phyloP scores from a whole-genome alignment of 2,888 invertebrate species.

The Drosophila helvetica region DNA sequence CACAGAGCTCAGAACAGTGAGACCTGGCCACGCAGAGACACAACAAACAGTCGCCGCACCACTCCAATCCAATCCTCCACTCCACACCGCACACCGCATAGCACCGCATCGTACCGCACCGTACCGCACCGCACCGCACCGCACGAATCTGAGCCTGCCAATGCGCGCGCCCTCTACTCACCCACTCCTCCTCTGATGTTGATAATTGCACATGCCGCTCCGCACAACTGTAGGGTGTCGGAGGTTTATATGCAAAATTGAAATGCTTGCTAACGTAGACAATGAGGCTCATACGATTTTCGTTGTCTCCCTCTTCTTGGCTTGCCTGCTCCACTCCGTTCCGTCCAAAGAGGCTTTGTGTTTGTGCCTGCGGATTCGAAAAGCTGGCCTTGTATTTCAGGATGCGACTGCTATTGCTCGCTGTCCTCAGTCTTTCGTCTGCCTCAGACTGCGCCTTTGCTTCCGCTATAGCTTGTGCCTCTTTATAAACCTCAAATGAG shows the following conservation, averaged over 20 bases:
- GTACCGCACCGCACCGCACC: constrained; percentile 14
- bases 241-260: constrained; percentile 48
- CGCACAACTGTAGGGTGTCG: constrained; percentile 31
- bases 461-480: background rate
- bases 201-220: constrained; percentile 51
- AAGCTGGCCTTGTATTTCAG: constrained; percentile 16
- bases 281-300: constrained; percentile 22
- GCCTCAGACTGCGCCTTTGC: background rate
- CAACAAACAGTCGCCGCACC: constrained; percentile 34
- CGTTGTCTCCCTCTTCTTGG: constrained; percentile 1
- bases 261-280: constrained; percentile 39
- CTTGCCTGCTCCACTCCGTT: constrained; percentile 4
- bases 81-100: constrained; percentile 11
- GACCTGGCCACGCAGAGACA: constrained; percentile 41
- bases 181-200: constrained; percentile 26
- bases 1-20: constrained; percentile 36
- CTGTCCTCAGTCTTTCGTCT: background rate
- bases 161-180: constrained; percentile 18
- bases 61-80: constrained; percentile 1
- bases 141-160: constrained; percentile 35
- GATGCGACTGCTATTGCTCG: constrained; percentile 6
- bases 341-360: background rate
- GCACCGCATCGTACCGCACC: constrained; percentile 7
- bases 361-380: constrained; percentile 26
- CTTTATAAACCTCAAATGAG: background rate